Evolutionary conservation across 2,888 invertebrate species (phyloP).

Genomic region (Hyalella azteca): DNA sequence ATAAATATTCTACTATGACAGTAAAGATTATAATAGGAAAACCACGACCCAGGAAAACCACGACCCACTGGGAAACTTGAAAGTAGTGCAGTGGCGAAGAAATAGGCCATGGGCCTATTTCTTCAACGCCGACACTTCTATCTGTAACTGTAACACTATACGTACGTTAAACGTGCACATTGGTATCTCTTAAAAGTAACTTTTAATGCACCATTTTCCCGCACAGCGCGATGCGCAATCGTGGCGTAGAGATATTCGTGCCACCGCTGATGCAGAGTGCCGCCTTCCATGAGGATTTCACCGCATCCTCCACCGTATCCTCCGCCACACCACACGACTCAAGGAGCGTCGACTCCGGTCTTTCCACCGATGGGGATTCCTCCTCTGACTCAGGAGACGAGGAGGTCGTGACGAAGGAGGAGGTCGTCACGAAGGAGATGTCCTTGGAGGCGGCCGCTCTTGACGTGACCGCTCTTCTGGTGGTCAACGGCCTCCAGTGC

Average conservation of each 20-base stretch:
- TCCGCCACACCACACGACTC: conserved; percentile 43
- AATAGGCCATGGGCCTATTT: too few relatives aligned
- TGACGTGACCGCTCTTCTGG: conserved; percentile 51
- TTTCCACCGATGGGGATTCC: conserved; percentile 12
- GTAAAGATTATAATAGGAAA: too few relatives aligned
- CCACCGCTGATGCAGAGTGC: conserved; percentile 59
- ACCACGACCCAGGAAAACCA: too few relatives aligned
- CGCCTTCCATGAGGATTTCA: neutral
- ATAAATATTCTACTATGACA: too few relatives aligned
- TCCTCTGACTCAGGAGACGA: neutral
- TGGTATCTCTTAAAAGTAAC: too few relatives aligned
- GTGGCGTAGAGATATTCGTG: conserved; percentile 89
- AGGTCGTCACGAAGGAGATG: neutral
- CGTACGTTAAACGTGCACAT: too few relatives aligned
- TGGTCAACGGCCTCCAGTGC: conserved; percentile 39
- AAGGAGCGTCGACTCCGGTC: conserved; percentile 40
- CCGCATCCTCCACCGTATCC: neutral
- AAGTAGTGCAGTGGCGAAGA: too few relatives aligned
- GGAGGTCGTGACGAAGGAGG: neutral
- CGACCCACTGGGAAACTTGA: too few relatives aligned
- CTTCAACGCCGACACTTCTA: too few relatives aligned
- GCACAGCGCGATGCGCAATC: conserved; percentile 93
- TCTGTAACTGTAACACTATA: too few relatives aligned
- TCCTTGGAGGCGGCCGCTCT: neutral
- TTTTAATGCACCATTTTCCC: too few relatives aligned